phyloP scores from a whole-genome alignment of 2,797 vertebrate genomes.

The Thunnus albacares region DNA sequence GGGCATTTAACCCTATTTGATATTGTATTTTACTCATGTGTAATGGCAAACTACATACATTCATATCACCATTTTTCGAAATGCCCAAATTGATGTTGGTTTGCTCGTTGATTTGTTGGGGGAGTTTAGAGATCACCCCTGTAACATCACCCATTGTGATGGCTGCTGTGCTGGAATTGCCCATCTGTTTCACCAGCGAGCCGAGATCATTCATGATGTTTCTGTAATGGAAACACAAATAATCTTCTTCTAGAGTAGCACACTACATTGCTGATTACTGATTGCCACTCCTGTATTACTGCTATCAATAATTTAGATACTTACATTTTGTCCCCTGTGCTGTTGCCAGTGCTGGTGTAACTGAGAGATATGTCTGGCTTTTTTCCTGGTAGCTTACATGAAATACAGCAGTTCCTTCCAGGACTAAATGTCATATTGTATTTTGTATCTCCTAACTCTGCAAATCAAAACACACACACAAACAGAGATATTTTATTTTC shows the following conservation, averaged over 20 bases:
- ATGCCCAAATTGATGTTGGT: constrained; percentile 10
- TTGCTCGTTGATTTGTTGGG: fast-evolving
- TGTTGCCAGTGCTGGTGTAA: background rate
- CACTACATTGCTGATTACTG: background rate
- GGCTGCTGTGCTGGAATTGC: background rate
- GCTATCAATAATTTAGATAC: background rate
- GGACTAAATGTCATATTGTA: fast-evolving
- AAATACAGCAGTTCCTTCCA: too few species aligned
- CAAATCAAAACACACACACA: background rate
- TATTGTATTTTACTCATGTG: background rate
- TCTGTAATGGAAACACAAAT: constrained; percentile 44
- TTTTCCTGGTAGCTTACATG: background rate
- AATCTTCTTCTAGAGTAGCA: background rate
- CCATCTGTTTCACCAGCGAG: fast-evolving
- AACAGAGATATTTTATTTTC: constrained; percentile 3
- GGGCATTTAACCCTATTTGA: background rate
- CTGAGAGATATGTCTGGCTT: fast-evolving
- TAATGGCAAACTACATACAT: constrained; percentile 36
- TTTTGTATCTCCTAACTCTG: background rate
- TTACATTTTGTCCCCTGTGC: constrained; percentile 25
- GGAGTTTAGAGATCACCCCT: constrained; percentile 54
- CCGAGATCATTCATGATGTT: constrained; percentile 10
- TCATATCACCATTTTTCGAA: fast-evolving
- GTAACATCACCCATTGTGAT: constrained; percentile 25
- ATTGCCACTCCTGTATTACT: background rate